phyloP scores from a whole-genome alignment of 1,140 invertebrate genomes.

The Andricus grossulariae region DNA sequence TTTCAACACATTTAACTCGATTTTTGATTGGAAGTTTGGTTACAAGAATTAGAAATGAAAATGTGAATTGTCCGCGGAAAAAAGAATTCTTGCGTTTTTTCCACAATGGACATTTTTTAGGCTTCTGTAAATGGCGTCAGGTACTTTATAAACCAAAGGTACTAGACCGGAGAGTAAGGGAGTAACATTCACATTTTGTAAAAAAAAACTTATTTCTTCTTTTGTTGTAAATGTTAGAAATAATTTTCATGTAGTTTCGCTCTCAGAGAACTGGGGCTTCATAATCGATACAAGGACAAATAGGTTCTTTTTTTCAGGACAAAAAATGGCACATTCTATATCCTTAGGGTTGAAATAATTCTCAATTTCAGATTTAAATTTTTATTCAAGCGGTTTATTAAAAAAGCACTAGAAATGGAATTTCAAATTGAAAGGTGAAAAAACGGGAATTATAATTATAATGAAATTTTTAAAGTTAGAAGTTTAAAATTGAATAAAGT shows the following conservation, averaged over 20 bases:
- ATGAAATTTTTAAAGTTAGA: neutral
- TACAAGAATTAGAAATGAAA: no score
- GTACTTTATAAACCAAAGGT: neutral
- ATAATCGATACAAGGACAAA: constrained; percentile 18
- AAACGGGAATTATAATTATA: no score
- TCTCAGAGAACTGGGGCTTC: neutral
- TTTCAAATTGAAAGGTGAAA: no score
- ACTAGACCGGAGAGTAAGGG: neutral
- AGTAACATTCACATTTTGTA: constrained; percentile 10
- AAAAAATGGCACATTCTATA: neutral
- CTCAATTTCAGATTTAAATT: neutral
- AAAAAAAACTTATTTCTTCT: constrained; percentile 3
- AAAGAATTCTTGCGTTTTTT: neutral
- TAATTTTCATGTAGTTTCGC: neutral
- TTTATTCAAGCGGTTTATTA: no score
- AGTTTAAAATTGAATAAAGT: constrained; percentile 9
- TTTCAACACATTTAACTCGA: no score
- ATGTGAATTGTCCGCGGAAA: no score
- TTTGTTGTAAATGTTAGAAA: constrained; percentile 5
- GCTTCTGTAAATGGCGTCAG: neutral
- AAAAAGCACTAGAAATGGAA: no score
- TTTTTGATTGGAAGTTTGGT: no score
- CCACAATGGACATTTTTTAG: neutral
- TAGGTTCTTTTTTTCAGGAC: constrained; percentile 7
- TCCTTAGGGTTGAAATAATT: constrained; percentile 4